Base-by-base conservation (phyloP, 2,888 invertebrate genomes). In the Euzophera pinguis region DNA sequence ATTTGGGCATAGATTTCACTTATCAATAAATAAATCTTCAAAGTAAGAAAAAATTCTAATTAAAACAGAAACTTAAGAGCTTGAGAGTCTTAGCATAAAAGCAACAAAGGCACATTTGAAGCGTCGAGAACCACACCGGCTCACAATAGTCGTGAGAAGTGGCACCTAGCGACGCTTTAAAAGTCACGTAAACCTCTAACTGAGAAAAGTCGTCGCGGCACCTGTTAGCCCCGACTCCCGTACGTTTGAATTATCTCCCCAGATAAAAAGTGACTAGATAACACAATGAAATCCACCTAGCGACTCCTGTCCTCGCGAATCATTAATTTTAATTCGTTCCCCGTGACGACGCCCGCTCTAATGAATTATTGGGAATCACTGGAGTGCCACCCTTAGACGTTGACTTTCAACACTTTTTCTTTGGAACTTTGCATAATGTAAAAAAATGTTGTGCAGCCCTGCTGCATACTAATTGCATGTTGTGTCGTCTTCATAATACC, bases 271-370 rank as follows among this genome's bases (percentile, higher is more conserved):
- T 78, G 84, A 78, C 79, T 81, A 70, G 79, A 83, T 83, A 81
- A 84, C 75, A 74, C 81, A 78, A 77, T 76, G 78, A 75, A 79
- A 83, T 81, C 75, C 76, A 76, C 67, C 75, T 72, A 71, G 74
- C 80, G 76, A 73, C 75, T 73, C 75, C 78, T 77, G 78, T 81
- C 79, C 78, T 84, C 78, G 77, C 86, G 84, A 84, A 86, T 89
- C 90, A 90, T 90, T 88, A 89, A 90, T 89, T 89, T 89, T 89
- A 90, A 90, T 90, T 90, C 87, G 84, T 78, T 77, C 78, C 81
- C 82, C 82, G 84, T 81, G 87, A 85, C 81, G 81, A 73, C 84
- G 81, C 81, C 80, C 84, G 81, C 81, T 81, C 75, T 90, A 89
- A 90, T 90, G 89, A 89, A 88, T 89, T 88, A 90, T 89, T 85